These are phyloP conservation scores for Archivesica marissinica DNA, from an alignment of 1,140 invertebrate species.

Conservation along the genomic window DNA sequence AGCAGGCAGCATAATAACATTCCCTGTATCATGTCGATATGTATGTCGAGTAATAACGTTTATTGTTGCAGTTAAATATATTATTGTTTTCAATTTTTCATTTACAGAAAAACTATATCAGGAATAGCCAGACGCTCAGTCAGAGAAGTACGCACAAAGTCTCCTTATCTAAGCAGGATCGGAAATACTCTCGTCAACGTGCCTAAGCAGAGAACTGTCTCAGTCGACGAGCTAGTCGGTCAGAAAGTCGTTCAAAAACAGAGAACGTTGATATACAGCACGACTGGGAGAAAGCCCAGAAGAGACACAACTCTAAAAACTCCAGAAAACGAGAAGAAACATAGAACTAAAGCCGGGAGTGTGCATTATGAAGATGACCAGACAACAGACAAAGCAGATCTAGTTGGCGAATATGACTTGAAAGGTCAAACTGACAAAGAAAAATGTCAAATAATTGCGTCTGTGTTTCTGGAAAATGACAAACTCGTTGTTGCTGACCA, in stretches of 20 bases:
- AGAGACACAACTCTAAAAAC: not conserved
- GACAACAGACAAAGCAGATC: not conserved
- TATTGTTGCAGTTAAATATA: not conserved
- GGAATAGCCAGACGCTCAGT: not conserved
- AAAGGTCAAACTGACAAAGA: not conserved
- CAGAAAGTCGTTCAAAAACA: not conserved
- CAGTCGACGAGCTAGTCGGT: not conserved
- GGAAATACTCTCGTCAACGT: not conserved
- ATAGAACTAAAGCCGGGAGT: not conserved
- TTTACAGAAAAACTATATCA: not conserved
- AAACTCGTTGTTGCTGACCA: constrained; percentile 34
- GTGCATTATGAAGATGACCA: constrained; percentile 39
- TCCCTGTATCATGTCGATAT: too few species aligned
- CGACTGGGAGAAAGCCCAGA: not conserved
- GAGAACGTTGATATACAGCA: constrained; percentile 21
- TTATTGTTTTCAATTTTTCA: not conserved
- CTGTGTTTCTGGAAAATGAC: constrained; percentile 16
- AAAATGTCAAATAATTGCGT: constrained; percentile 35
- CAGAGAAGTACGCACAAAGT: not conserved
- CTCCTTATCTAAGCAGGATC: not conserved
- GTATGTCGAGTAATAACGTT: not conserved
- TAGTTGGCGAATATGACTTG: constrained; percentile 19
- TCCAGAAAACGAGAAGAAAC: not conserved
- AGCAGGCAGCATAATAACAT: too few species aligned
- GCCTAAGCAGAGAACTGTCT: not conserved